phyloP scores from a whole-genome alignment of 1,140 invertebrate species.

The Eulimnadia texana region DNA sequence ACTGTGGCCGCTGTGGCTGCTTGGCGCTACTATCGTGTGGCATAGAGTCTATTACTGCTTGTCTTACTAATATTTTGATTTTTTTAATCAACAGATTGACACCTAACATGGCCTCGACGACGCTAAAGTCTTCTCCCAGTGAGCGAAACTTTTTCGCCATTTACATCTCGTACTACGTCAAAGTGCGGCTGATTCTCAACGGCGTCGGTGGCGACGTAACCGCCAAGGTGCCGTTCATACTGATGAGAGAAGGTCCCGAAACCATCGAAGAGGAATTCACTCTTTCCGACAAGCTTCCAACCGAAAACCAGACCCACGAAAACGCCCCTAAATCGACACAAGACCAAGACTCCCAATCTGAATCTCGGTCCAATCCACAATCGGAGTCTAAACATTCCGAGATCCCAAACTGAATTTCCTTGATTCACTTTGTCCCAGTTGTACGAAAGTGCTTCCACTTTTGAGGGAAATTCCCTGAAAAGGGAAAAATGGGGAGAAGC shows the following conservation, averaged over 20 bases:
- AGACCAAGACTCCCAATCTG: not conserved
- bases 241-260: slow-evolving; percentile 35
- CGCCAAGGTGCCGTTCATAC: slow-evolving; percentile 60
- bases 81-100: slow-evolving; percentile 12
- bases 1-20: no score
- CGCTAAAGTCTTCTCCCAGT: slow-evolving; percentile 8
- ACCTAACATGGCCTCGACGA: slow-evolving; percentile 12
- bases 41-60: no score
- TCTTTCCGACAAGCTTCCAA: not conserved
- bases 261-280: not conserved
- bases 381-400: no score
- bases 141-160: slow-evolving; percentile 72
- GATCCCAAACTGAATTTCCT: no score
- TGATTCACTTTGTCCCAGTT: no score
- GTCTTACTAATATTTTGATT: no score
- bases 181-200: slow-evolving; percentile 49
- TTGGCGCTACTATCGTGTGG: no score
- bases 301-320: not conserved
- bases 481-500: no score
- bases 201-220: slow-evolving; percentile 62
- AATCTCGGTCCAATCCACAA: not conserved
- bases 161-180: slow-evolving; percentile 77
- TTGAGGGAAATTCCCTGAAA: no score
- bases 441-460: no score
- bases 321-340: not conserved